These are phyloP conservation scores for Hemicentrotus pulcherrimus DNA, from an alignment of 35 echinoderm and acorn worm species.

Conservation along the genomic window DNA sequence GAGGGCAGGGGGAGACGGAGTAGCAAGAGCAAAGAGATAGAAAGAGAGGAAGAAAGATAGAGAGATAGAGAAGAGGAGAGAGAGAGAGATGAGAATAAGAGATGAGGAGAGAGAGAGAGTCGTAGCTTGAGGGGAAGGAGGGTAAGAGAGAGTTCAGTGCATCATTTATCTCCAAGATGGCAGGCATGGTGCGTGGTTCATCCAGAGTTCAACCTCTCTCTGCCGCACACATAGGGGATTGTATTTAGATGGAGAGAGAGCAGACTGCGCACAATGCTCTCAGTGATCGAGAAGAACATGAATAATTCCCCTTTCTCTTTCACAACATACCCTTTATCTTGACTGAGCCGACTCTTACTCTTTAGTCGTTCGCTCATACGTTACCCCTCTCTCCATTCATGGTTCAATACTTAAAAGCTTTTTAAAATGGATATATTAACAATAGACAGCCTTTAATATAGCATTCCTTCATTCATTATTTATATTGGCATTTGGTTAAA, in stretches of 20 bases:
- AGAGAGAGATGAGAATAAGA: too few species aligned
- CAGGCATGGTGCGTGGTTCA: neutral
- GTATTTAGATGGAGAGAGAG: too few species aligned
- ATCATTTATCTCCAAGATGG: constrained; percentile 10
- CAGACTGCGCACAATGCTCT: neutral
- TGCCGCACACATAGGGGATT: neutral
- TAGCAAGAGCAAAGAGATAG: neutral
- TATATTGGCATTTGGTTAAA: too few species aligned
- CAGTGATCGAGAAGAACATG: constrained; percentile 24
- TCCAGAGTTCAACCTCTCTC: neutral
- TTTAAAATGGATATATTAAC: neutral
- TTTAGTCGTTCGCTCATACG: neutral
- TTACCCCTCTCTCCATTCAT: neutral
- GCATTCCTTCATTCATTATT: neutral
- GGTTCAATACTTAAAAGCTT: neutral
- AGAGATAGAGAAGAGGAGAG: too few species aligned
- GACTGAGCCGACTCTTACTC: neutral
- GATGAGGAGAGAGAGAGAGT: neutral
- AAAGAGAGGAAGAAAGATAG: too few species aligned
- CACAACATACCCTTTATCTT: neutral
- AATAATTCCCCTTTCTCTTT: constrained; percentile 17
- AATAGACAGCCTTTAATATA: neutral
- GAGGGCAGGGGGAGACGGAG: neutral
- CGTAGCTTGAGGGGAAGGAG: neutral
- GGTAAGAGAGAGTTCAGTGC: neutral